A percentile compares a stretch with the other conserved stretches of the same genome.
These are phyloP conservation scores for Callithrix jacchus DNA, from an alignment of 2,113 vertebrate genomes.

Conservation along the genomic window DNA sequence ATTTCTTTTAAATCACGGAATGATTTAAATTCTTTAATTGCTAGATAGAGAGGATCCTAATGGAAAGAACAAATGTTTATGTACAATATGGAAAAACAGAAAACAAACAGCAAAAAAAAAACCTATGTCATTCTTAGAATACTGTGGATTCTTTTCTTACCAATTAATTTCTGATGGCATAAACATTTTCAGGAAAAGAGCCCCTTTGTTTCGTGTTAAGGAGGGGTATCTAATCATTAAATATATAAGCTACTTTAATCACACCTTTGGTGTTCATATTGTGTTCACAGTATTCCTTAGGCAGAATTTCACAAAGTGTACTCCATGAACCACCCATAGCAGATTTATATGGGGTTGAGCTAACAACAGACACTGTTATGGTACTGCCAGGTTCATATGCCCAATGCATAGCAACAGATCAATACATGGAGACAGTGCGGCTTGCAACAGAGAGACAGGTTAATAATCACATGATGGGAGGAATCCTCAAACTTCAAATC, in stretches of 20 bases:
- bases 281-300: background rate
- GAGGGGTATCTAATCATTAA: background rate
- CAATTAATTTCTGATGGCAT: background rate
- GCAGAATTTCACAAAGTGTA: background rate
- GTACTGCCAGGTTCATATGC: background rate
- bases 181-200: background rate
- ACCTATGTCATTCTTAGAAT: background rate
- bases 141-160: background rate
- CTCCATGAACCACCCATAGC: background rate
- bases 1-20: background rate
- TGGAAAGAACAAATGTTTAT: background rate
- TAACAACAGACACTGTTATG: background rate
- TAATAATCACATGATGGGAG: background rate
- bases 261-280: background rate
- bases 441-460: background rate
- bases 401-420: background rate
- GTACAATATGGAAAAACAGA: background rate
- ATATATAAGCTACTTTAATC: background rate
- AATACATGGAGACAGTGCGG: background rate
- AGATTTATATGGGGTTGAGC: rapidly evolving
- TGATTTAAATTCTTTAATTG: background rate
- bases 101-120: rapidly evolving
- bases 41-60: background rate
- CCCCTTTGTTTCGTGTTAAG: background rate
- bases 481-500: background rate